Evolutionary conservation across 2,797 vertebrate species (phyloP).

Genomic region (Echiichthys vipera): DNA sequence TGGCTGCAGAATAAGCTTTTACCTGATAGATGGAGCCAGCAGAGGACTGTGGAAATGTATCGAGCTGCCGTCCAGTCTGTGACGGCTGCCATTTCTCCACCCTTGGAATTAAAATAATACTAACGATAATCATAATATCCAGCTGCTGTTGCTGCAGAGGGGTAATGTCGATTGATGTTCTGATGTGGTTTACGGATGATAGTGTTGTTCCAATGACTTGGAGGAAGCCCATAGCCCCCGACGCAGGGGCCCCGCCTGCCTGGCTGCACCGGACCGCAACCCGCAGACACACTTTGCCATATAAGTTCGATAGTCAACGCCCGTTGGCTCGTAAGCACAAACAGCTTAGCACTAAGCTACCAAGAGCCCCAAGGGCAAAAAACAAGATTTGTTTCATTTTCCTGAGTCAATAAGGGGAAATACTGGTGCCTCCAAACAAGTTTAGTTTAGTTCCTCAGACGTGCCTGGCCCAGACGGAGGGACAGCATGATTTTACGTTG

Average conservation of each 20-base stretch:
- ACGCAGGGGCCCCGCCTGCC: conserved; percentile 15
- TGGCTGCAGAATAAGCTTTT: conserved; percentile 14
- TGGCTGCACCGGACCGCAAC: conserved; percentile 46
- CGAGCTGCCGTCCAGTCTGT: conserved; percentile 11
- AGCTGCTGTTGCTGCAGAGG: background rate
- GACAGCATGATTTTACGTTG: conserved; percentile 28
- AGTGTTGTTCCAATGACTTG: conserved; percentile 22
- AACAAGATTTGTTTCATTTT: conserved; percentile 53
- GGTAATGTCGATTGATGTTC: background rate
- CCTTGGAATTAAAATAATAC: background rate
- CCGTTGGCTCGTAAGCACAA: conserved; percentile 69
- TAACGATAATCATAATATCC: too few relatives aligned
- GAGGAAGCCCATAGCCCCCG: conserved; percentile 39
- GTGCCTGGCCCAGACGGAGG: conserved; percentile 31
- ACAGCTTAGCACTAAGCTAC: conserved; percentile 63
- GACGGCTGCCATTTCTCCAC: background rate
- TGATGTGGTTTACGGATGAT: conserved; percentile 7
- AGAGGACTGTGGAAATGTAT: conserved; percentile 12
- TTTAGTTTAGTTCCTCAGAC: conserved; percentile 44
- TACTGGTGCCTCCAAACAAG: conserved; percentile 65
- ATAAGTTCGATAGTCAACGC: conserved; percentile 55
- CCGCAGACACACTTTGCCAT: conserved; percentile 61
- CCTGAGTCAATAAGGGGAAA: conserved; percentile 62
- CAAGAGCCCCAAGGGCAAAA: conserved; percentile 65
- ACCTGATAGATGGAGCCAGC: conserved; percentile 12